Percentiles rank a stretch among this genome's conserved stretches.
These are phyloP conservation scores for Drosophila stalkeri DNA, from an alignment of 2,888 invertebrate species.

Conservation along the genomic window DNA sequence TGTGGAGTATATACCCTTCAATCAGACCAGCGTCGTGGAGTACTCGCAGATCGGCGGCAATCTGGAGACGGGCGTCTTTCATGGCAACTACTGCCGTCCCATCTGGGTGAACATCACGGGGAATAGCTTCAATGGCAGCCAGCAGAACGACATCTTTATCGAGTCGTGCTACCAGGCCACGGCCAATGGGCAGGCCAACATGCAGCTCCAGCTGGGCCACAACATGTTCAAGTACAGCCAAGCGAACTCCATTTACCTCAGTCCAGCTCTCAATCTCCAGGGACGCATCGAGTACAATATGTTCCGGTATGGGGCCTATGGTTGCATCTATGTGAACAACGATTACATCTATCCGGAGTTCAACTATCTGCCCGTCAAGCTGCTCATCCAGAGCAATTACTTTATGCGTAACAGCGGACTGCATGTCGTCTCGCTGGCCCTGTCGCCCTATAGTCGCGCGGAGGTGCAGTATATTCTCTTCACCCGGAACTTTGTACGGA, in stretches of 20 bases:
- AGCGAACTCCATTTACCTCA: slow-evolving; percentile 91
- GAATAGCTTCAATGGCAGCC: slow-evolving; percentile 93
- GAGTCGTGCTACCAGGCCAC: slow-evolving; percentile 91
- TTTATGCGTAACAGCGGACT: slow-evolving; percentile 95
- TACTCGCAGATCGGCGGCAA: slow-evolving; percentile 95
- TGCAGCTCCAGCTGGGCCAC: slow-evolving; percentile 92
- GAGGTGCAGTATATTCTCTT: slow-evolving; percentile 93
- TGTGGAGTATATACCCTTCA: slow-evolving; percentile 91
- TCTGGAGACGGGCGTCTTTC: slow-evolving; percentile 93
- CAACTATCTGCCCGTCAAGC: slow-evolving; percentile 89
- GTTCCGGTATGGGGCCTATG: slow-evolving; percentile 92
- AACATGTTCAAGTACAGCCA: slow-evolving; percentile 92
- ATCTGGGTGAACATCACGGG: slow-evolving; percentile 96
- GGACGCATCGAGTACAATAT: slow-evolving; percentile 95
- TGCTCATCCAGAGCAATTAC: slow-evolving; percentile 93
- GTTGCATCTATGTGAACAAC: slow-evolving; percentile 94
- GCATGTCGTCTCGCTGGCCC: slow-evolving; percentile 94
- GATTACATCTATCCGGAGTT: slow-evolving; percentile 90
- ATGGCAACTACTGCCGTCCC: slow-evolving; percentile 96
- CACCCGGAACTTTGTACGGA: slow-evolving; percentile 93
- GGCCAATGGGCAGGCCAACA: slow-evolving; percentile 85
- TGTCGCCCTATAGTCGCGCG: slow-evolving; percentile 94
- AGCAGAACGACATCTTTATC: slow-evolving; percentile 92
- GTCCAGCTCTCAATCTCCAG: slow-evolving; percentile 92
- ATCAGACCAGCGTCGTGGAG: slow-evolving; percentile 94